phyloP scores from a whole-genome alignment of 2,888 invertebrate genomes.

The Acronicta alni region DNA sequence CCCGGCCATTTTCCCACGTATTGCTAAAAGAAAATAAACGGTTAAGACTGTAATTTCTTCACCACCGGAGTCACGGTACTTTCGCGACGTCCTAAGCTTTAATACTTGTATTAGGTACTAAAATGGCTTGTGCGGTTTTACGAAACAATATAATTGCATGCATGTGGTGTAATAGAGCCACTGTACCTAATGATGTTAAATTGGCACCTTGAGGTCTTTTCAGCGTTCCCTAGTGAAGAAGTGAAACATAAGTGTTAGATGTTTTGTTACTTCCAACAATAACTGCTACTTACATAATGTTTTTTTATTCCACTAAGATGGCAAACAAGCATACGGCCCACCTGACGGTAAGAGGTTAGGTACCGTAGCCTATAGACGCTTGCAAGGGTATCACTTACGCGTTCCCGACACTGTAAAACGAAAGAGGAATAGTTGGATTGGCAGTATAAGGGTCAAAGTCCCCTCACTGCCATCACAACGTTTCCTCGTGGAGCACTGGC shows the following conservation, averaged over 20 bases:
- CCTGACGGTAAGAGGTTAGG: too few relatives aligned
- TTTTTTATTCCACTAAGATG: too few relatives aligned
- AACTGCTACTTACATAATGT: too few relatives aligned
- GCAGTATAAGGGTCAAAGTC: too few relatives aligned
- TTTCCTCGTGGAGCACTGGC: too few relatives aligned
- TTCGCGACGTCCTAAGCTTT: conserved; percentile 26
- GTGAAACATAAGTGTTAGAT: neutral
- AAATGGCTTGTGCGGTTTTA: conserved; percentile 47
- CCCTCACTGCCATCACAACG: too few relatives aligned
- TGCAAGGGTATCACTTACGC: too few relatives aligned
- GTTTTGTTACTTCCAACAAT: neutral
- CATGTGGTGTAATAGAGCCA: conserved; percentile 48
- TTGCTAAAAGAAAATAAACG: conserved; percentile 45
- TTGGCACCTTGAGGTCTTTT: conserved; percentile 48
- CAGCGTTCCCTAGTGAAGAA: conserved; percentile 25
- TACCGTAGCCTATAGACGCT: too few relatives aligned
- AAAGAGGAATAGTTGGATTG: too few relatives aligned
- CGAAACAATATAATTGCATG: conserved; percentile 49
- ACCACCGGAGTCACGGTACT: conserved; percentile 29
- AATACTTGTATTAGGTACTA: conserved; percentile 20
- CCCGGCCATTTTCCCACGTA: conserved; percentile 47
- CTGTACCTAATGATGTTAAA: conserved; percentile 58
- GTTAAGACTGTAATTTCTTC: conserved; percentile 41
- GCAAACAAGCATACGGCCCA: too few relatives aligned
- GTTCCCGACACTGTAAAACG: too few relatives aligned